Base-by-base conservation (phyloP, 2,797 vertebrate genomes). In the Acanthis flammea region DNA sequence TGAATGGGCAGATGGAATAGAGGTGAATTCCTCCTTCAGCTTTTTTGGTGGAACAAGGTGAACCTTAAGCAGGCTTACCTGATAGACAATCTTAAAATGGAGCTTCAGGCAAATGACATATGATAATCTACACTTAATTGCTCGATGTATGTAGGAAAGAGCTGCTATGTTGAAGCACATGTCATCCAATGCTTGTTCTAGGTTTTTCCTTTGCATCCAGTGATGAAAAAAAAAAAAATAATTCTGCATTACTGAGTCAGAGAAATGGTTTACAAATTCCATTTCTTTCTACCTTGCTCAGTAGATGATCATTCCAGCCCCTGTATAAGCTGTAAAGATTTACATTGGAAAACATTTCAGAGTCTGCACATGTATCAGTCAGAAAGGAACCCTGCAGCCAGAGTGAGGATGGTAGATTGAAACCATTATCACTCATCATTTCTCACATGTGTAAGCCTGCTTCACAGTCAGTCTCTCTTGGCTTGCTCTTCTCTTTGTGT, bases 91-190 rank as follows among this genome's bases (percentile, higher is more conserved):
- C 17, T 50, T 57, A 45, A 83, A 88, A 48, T 2, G 2, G 28
- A 71, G 3, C 37, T 82, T 76, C 22, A 94, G 86, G 66, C 68
- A 93, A 55, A 77, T 88, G 83, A 30, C 30, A 63, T 4, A 2
- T 91, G 65, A 74, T 95, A 88, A 88, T 79, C 66, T 90, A 87
- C 53, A 88, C 50, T 66, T 96, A 90, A 79, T 95, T 96, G 71
- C 80, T 96, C 96, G 73, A 91, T 80, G 66, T n/a, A 2, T 10
- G 8, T 25, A 45, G 41, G 27, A 25, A 71, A 85, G 30, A 42
- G 33, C 31, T 58, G 23, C 18, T 41, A 2, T 25, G 7, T 48
- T 60, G 37, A 85, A 90, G 65, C 13, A 47, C 0, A 8, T 25
- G 4, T 9, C 9, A 70, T 41, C 10, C 30, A 54, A 58, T 44